Evolutionary conservation across 1,140 invertebrate species (phyloP), one percentile per base, ranked within the genome.

Genomic region (Cotesia typhae): DNA sequence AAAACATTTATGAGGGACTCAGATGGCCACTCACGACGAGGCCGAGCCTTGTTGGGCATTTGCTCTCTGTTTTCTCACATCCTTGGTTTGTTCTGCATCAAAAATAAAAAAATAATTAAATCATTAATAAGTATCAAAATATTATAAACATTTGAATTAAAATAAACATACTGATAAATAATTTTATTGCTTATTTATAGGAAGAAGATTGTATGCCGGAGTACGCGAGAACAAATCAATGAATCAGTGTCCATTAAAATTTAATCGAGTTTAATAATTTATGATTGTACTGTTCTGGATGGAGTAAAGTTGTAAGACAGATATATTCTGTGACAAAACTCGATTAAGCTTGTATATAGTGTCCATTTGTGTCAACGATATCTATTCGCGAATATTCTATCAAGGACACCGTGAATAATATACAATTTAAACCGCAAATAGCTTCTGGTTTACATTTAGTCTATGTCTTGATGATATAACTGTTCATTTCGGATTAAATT

Each of bases 1-100:
- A 83, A 81, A 73, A 83, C 81, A 85, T 84, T 77, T 78, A 85
- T 80, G 66, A 81, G 80, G 77, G 81, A 83, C 76, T 82, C 79
- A 75, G 81, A 77, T 76, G 81, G 81, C 83, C 83, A 84, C 79
- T 83, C 79, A 77, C 77, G 81, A 82, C 80, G 82, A 81, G 81
- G 81, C 83, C 82, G 81, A 69, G 78, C 79, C 78, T 85, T 81
- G 75, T 76, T 78, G 78, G 80, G 77, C 83, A 85, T 84, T 76
- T 80, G 80, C 69, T 65, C 59, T 75, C 1, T 51, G 61, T 57
- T 67, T 67, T 72, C 68, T 80, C 78, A 83, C 82, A 83, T 83
- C 70, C 69, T 81, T 63, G 41, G 59, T 61, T 52, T 53, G 73
- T 76, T 63, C 81, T 83, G 78, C 4, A 77, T 71, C 51, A 74